Percentiles rank a stretch among this genome's conserved stretches.
Conservation (phyloP, 2,797 vertebrate genomes). For the Hafferia zeledoni region DNA sequence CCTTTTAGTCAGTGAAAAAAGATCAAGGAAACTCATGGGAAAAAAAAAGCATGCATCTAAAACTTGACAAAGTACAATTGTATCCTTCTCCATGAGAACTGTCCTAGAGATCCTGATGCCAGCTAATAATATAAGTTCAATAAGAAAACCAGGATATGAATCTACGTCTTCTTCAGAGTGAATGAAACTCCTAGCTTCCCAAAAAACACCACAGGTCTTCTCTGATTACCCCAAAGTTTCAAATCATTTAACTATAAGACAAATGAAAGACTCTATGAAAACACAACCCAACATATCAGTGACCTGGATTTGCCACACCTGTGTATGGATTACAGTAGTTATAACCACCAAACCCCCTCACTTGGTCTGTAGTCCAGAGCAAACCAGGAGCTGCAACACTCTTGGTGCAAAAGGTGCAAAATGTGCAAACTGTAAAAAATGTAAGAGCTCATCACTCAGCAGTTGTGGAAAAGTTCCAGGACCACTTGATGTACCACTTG, state of each 20-base stretch:
- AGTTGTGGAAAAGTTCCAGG: neutral
- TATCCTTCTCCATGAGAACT: neutral
- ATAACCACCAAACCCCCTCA: neutral
- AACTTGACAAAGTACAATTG: neutral
- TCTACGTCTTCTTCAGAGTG: neutral
- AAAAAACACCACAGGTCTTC: neutral
- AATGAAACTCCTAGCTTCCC: neutral
- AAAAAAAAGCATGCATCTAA: neutral
- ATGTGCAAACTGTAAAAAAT: neutral
- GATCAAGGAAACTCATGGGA: neutral
- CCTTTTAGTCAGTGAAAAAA: neutral
- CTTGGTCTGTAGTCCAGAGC: neutral
- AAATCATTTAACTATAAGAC: neutral
- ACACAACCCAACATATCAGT: neutral
- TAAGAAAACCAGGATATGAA: neutral
- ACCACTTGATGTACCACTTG: too few species aligned
- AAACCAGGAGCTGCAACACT: neutral
- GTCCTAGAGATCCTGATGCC: neutral
- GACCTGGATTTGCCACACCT: neutral
- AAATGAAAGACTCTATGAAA: neutral
- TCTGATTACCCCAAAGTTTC: neutral
- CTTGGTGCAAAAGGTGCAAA: neutral
- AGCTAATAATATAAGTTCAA: neutral
- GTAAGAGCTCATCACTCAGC: neutral
- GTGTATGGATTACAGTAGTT: neutral